Conservation (phyloP, 2,113 vertebrate species). For the Hippocampus comes region DNA sequence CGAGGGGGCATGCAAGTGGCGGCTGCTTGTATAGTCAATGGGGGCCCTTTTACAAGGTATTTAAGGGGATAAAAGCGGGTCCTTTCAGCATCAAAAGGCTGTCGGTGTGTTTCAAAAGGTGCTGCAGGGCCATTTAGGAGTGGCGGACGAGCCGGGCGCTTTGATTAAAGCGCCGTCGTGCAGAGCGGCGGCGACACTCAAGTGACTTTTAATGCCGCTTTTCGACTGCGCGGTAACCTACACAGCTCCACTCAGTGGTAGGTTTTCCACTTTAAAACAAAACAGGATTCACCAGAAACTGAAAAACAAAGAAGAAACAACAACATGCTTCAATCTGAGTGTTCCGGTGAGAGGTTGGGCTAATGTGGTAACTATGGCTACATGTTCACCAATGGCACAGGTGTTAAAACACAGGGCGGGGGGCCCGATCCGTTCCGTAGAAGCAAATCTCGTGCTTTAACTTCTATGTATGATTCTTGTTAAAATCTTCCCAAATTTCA, state of each 20-base stretch:
- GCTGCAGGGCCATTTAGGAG: conserved; percentile 60
- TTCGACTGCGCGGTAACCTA: neutral
- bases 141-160: conserved; percentile 40
- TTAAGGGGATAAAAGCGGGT: conserved; percentile 63
- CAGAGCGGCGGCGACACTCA: conserved; percentile 52
- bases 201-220: conserved; percentile 31
- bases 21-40: conserved; percentile 63
- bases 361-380: too few relatives aligned
- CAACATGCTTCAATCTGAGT: too few relatives aligned
- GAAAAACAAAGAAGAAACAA: neutral
- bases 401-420: too few relatives aligned
- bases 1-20: conserved; percentile 44
- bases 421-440: too few relatives aligned
- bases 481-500: too few relatives aligned
- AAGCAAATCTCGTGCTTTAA: too few relatives aligned
- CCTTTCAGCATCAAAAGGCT: conserved; percentile 58
- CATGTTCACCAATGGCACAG: too few relatives aligned
- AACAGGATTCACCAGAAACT: neutral
- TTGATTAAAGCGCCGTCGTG: conserved; percentile 62
- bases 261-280: neutral
- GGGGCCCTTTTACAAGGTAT: conserved; percentile 62
- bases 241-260: neutral
- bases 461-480: too few relatives aligned
- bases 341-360: too few relatives aligned
- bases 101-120: conserved; percentile 65